Evolutionary conservation across 2,113 vertebrate species (phyloP), one percentile per base, ranked within the genome.

Genomic region (Microcebus ravelobensis): DNA sequence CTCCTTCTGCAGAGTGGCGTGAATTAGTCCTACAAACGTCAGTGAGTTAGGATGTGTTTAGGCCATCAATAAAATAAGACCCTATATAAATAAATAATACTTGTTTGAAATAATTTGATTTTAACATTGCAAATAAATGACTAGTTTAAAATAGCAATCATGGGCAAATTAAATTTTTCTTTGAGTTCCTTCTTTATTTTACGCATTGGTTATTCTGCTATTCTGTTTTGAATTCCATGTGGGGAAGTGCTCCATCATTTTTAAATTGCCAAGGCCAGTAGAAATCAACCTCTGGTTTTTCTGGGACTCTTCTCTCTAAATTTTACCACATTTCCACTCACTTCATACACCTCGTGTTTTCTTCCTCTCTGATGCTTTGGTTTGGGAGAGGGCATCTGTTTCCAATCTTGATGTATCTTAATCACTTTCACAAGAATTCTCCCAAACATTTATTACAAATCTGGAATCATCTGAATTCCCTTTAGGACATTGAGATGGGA

Each of bases 341-440:
- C 8, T 70, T 61, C 8, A 18, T 27, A 0, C 1, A 57, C 55
- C 4, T 8, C 8, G 5, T 55, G 6, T 34, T 52, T 63, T 50
- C 21, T n/a, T 31, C 3, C 5, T 3, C 4, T 48, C 8, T 20
- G 3, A 27, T 2, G 13, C 2, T 3, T n/a, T 71, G 9, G 3
- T 57, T 52, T 23, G 57, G 9, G 11, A 70, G 6, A 71, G 0
- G 1, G 0, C 1, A 67, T 55, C 7, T 45, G 3, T 31, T 48
- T 55, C 13, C 42, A 20, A 21, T 25, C 34, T 25, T 86, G 10
- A 4, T 15, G 5, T 21, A 39, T 8, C 29, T 59, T 2, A 27
- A n/a, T 27, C 10, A 39, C 13, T 48, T 79, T 61, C 39, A 18
- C 29, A 59, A n/a, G 9, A 31, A 39, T 67, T 93, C 39, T 90